Evolutionary conservation across 2,888 invertebrate species (phyloP).

Genomic region (Entomobrya proxima): DNA sequence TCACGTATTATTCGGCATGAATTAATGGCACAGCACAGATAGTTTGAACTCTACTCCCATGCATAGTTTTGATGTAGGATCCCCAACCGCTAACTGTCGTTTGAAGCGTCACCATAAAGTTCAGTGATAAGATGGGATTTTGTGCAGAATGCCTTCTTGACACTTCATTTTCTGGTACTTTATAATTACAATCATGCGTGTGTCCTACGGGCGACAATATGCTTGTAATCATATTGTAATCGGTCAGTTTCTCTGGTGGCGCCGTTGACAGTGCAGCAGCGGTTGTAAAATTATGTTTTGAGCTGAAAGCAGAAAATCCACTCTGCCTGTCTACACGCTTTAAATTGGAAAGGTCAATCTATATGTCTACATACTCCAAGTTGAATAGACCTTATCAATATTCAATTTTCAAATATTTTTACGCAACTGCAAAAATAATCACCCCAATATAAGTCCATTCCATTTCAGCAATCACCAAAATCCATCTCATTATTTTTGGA

Average conservation of each 20-base stretch:
- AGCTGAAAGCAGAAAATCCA: not conserved
- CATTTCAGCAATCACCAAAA: not conserved
- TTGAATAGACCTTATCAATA: not conserved
- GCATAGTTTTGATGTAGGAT: not conserved
- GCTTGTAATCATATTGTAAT: not conserved
- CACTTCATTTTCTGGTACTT: constrained; percentile 13
- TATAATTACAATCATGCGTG: not conserved
- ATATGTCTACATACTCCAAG: too few species aligned
- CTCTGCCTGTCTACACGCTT: too few species aligned
- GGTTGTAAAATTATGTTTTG: not conserved
- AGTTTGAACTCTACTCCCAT: not conserved
- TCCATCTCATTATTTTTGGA: not conserved
- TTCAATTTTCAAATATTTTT: not conserved
- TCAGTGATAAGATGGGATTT: not conserved
- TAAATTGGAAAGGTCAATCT: too few species aligned
- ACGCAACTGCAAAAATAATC: not conserved
- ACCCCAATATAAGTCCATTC: not conserved
- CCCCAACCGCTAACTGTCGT: not conserved
- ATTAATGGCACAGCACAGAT: not conserved
- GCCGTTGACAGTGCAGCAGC: not conserved
- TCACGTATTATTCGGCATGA: not conserved
- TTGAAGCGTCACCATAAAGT: not conserved
- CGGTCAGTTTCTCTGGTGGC: not conserved
- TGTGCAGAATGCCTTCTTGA: constrained; percentile 1
- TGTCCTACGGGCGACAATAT: constrained; percentile 16